phyloP scores from a whole-genome alignment of 2,797 vertebrate species.

The Enteromius thamalakanensis region DNA sequence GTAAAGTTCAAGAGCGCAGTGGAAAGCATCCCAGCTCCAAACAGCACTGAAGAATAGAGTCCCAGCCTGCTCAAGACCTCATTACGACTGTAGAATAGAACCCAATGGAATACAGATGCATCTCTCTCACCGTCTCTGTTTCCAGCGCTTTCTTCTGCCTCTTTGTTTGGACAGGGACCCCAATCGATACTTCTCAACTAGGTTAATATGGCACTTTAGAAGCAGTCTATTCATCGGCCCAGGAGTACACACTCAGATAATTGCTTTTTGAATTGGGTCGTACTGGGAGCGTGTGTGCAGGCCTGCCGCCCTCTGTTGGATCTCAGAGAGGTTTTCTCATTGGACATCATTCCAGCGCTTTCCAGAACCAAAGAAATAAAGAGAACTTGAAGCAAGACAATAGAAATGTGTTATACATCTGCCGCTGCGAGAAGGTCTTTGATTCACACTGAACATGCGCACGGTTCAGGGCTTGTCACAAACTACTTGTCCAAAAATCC shows the following conservation, averaged over 20 bases:
- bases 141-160: constrained; percentile 78
- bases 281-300: constrained; percentile 59
- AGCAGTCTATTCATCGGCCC: constrained; percentile 81
- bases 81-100: constrained; percentile 77
- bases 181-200: constrained; percentile 82
- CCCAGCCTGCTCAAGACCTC: constrained; percentile 69
- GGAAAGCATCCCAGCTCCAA: constrained; percentile 67
- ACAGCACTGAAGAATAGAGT: constrained; percentile 60
- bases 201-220: constrained; percentile 82
- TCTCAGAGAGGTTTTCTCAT: constrained; percentile 54
- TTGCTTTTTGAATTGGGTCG: constrained; percentile 76
- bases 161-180: constrained; percentile 74
- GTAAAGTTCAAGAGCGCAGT: constrained; percentile 19
- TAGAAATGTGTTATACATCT: background rate
- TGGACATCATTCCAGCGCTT: background rate
- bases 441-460: background rate
- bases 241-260: constrained; percentile 79
- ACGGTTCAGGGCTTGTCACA: no score
- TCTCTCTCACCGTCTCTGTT: constrained; percentile 64
- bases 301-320: constrained; percentile 75
- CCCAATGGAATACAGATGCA: constrained; percentile 71
- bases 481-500: no score
- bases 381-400: background rate
- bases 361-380: background rate
- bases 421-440: background rate